Conservation (phyloP, 2,113 vertebrate species). For the Thinocorus orbignyianus region DNA sequence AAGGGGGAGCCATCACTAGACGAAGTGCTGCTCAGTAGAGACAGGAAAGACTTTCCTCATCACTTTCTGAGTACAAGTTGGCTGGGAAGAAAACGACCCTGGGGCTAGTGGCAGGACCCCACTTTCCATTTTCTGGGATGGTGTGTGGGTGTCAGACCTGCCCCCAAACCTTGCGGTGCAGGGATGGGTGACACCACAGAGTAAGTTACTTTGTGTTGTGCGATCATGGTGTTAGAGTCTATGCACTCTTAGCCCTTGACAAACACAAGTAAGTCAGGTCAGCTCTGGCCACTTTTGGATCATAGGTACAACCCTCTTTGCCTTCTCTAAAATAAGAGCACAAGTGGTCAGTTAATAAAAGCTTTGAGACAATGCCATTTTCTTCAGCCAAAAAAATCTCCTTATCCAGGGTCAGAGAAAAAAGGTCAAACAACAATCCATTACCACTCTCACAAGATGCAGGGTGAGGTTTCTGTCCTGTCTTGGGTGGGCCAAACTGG, state of each 20-base stretch:
- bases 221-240: background rate
- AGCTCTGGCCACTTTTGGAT: background rate
- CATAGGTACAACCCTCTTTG: background rate
- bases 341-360: background rate
- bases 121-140: background rate
- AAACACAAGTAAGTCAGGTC: background rate
- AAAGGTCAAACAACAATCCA: background rate
- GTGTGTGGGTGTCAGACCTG: background rate
- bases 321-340: background rate
- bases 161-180: background rate
- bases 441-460: background rate
- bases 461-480: background rate
- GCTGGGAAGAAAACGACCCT: background rate
- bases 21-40: background rate
- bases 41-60: background rate
- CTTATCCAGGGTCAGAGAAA: background rate
- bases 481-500: background rate
- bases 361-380: background rate
- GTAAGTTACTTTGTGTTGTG: fast-evolving
- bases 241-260: background rate
- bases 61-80: background rate
- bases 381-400: background rate
- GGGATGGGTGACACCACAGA: too few species aligned
- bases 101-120: background rate
- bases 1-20: background rate